Evolutionary conservation across 1,140 invertebrate genomes (phyloP), one percentile per base, ranked within the genome.

Genomic region (Drosophila kikkawai): DNA sequence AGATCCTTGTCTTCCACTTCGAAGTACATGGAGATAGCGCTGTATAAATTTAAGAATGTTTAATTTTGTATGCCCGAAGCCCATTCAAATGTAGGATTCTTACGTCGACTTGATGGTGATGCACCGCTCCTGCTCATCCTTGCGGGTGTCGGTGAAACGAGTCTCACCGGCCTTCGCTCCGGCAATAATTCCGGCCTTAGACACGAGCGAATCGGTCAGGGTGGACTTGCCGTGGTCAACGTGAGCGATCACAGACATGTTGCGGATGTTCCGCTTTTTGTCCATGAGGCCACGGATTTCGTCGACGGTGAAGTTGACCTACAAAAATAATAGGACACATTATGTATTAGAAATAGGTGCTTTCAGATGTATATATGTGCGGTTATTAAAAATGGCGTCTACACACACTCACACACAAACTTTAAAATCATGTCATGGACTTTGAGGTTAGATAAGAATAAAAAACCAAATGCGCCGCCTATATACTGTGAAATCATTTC

Each of bases 161-260:
- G 98, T 99, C 94, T 99, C 99, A 86, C 99, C 99, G 91, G 99
- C 99, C 92, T 99, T 99, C 41, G 98, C 97, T 83, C 97, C 97
- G 83, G 99, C 99, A 94, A 99, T 99, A 93, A 99, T 99, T 95
- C 99, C 99, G 92, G 99, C 99, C 94, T 99, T 99, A 61, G 98
- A 99, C 58, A 99, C 99, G 85, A 99, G 95, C 57, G 99, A 99
- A 94, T 99, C 99, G 48, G 99, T 99, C 93, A 99, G 93, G 55
- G 99, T 99, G 81, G 99, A 99, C 94, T 99, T 99, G 93, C 99
- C 99, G 94, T 99, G 99, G 95, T 99, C 99, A 71, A 99, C 99
- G 94, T 99, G 99, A 88, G 99, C 99, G 94, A 99, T 99, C 94
- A 99, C 99, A 93, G 99, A 99, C 99, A 99, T 99, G 95, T 99